phyloP scores from a whole-genome alignment of 2,888 invertebrate genomes.

The Tachina fera region DNA sequence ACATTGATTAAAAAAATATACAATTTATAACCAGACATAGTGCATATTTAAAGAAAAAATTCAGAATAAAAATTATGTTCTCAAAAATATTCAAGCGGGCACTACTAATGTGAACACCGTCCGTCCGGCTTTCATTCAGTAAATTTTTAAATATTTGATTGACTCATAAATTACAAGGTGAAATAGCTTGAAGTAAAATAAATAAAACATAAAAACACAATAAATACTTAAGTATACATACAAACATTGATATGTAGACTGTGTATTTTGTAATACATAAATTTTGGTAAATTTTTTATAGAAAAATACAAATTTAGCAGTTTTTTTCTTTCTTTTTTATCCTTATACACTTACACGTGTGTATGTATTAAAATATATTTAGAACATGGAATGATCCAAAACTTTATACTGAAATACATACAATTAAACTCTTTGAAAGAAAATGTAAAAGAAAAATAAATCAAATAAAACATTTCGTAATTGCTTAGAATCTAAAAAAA shows the following conservation, averaged over 20 bases:
- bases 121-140: conserved; percentile 44
- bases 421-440: conserved; percentile 7
- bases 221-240: background rate
- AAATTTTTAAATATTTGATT: conserved; percentile 33
- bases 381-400: conserved; percentile 17
- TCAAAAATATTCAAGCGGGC: background rate
- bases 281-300: conserved; percentile 32
- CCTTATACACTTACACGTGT: background rate
- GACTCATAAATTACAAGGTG: conserved; percentile 70
- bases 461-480: conserved; percentile 56
- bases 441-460: conserved; percentile 31
- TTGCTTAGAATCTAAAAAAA: conserved; percentile 61
- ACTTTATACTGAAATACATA: background rate
- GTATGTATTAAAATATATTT: too few species aligned
- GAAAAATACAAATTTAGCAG: conserved; percentile 22
- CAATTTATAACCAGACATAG: background rate
- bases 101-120: background rate
- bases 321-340: background rate
- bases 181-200: conserved; percentile 37
- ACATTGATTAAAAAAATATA: background rate
- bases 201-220: background rate
- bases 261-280: conserved; percentile 24
- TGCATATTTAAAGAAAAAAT: background rate
- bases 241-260: too few species aligned
- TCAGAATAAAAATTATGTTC: background rate